A percentile compares a stretch with the other conserved stretches of the same genome.
Conservation (phyloP, 2,888 invertebrate species). For the Scaptomyza cyrtandrae region DNA sequence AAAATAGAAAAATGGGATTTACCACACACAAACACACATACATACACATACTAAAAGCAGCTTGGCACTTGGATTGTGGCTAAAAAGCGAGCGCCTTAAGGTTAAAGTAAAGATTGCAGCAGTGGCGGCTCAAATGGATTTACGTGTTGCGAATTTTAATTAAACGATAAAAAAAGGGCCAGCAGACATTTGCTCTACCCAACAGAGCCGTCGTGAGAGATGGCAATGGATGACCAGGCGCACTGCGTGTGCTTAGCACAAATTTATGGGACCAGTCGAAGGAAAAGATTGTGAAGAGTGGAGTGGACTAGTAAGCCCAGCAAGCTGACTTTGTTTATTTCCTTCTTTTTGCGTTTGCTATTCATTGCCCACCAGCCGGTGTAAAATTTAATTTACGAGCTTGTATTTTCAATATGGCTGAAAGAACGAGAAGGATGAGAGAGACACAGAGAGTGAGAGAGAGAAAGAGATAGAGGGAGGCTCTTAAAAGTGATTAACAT, state of each 20-base stretch:
- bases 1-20: slow-evolving; percentile 81
- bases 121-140: slow-evolving; percentile 81
- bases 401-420: slow-evolving; percentile 72
- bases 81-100: slow-evolving; percentile 69
- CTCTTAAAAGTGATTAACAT: slow-evolving; percentile 77
- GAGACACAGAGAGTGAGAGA: background rate
- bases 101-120: slow-evolving; percentile 80
- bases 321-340: slow-evolving; percentile 29
- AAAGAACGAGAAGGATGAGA: slow-evolving; percentile 6
- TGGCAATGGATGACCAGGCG: slow-evolving; percentile 74
- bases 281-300: slow-evolving; percentile 3
- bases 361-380: slow-evolving; percentile 66
- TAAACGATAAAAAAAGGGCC: slow-evolving; percentile 79
- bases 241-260: slow-evolving; percentile 78
- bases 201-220: slow-evolving; percentile 15
- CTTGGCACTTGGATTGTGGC: slow-evolving; percentile 54
- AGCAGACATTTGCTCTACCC: slow-evolving; percentile 50
- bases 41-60: slow-evolving; percentile 1
- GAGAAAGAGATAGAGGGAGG: slow-evolving; percentile 9
- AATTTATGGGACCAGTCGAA: slow-evolving; percentile 67
- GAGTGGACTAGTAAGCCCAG: background rate
- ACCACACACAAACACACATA: slow-evolving; percentile 60
- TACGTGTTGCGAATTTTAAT: slow-evolving; percentile 82
- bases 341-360: slow-evolving; percentile 48
- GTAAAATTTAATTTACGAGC: slow-evolving; percentile 80